A percentile compares a stretch with the other conserved stretches of the same genome.
phyloP scores from a whole-genome alignment of 1,140 invertebrate genomes.

The Copidosoma floridanum region DNA sequence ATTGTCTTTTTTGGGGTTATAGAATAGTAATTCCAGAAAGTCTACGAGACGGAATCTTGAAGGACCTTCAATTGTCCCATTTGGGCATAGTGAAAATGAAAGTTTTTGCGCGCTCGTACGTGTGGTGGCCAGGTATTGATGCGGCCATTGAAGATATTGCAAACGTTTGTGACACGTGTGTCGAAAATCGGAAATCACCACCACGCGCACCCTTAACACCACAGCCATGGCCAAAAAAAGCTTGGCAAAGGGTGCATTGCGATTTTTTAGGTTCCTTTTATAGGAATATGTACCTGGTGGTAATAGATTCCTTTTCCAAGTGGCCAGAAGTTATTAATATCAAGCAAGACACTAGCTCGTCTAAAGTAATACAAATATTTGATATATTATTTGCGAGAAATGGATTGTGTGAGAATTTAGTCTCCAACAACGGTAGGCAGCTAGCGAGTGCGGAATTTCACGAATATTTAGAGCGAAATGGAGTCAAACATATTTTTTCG shows the following conservation, averaged over 20 bases:
- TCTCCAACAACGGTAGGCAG: neutral
- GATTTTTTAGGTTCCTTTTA: slow-evolving; percentile 31
- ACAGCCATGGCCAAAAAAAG: slow-evolving; percentile 36
- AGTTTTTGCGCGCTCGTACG: slow-evolving; percentile 40
- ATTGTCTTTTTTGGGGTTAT: slow-evolving; percentile 35
- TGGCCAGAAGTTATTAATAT: slow-evolving; percentile 29
- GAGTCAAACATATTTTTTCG: slow-evolving; percentile 37
- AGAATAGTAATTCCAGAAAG: slow-evolving; percentile 44
- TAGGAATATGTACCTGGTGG: slow-evolving; percentile 45
- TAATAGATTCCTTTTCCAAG: slow-evolving; percentile 48
- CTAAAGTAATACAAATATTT: neutral
- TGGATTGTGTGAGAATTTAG: slow-evolving; percentile 24
- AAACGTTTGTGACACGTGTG: too few species aligned
- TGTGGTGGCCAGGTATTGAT: neutral
- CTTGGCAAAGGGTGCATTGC: too few species aligned
- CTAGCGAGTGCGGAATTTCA: slow-evolving; percentile 24
- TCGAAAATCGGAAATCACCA: too few species aligned
- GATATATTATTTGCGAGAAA: slow-evolving; percentile 12
- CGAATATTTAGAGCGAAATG: slow-evolving; percentile 32
- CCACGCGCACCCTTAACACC: too few species aligned
- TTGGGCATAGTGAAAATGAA: slow-evolving; percentile 24
- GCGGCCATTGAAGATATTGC: too few species aligned
- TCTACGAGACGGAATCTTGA: slow-evolving; percentile 37
- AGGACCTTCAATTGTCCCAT: slow-evolving; percentile 27
- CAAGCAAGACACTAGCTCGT: slow-evolving; percentile 6